Percentiles rank a stretch among this genome's conserved stretches.
Conservation (phyloP, 2,113 vertebrate species). For the Hipposideros armiger region DNA sequence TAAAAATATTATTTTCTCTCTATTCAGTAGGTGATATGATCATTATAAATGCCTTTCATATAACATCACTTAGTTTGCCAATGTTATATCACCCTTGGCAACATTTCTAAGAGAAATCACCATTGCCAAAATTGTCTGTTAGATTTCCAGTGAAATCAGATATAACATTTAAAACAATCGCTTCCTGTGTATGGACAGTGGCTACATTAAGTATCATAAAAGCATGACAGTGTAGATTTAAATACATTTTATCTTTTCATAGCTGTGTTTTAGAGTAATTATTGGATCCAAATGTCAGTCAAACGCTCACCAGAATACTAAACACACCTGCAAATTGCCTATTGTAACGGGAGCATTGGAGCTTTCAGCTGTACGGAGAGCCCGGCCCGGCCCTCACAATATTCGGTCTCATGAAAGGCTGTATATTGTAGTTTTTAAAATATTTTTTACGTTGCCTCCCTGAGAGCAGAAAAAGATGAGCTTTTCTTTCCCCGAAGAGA, state of each 20-base stretch:
- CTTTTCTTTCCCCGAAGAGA: background rate
- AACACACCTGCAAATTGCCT: no score
- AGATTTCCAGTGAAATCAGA: background rate
- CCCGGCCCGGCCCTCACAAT: background rate
- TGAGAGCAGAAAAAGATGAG: background rate
- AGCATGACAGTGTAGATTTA: background rate
- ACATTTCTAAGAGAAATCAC: constrained; percentile 58
- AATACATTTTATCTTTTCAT: background rate
- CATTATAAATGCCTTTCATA: constrained; percentile 81
- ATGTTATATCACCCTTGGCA: constrained; percentile 62
- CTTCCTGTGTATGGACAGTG: no score
- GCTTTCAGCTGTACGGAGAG: background rate
- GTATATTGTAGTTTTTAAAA: background rate
- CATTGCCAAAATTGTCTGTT: background rate
- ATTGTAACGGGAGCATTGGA: accelerated
- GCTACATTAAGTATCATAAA: background rate
- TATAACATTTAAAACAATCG: background rate
- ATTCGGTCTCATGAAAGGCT: background rate
- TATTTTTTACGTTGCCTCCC: background rate
- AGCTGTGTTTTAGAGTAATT: background rate
- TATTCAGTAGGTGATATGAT: constrained; percentile 76
- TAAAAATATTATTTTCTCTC: constrained; percentile 83
- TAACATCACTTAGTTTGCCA: constrained; percentile 55
- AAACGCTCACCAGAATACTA: background rate
- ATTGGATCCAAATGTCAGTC: background rate